phyloP scores from a whole-genome alignment of 2,888 invertebrate species.

The Macropis europaea region DNA sequence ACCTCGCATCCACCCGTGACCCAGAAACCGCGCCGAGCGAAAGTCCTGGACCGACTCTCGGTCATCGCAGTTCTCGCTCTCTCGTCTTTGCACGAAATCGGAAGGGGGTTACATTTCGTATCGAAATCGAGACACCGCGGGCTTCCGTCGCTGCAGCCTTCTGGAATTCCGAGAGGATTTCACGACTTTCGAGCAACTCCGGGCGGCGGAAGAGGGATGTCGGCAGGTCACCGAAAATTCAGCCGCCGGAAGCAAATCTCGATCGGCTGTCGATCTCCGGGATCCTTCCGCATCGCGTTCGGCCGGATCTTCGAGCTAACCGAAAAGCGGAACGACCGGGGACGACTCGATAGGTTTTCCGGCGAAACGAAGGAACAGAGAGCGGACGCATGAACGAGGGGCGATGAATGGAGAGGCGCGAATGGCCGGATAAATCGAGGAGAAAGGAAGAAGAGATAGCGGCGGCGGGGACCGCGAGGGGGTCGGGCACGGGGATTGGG shows the following conservation, averaged over 20 bases:
- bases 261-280: no score
- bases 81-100: background rate
- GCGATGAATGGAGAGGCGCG: no score
- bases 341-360: no score
- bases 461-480: background rate
- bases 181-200: background rate
- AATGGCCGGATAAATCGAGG: no score
- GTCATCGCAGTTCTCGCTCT: conserved; percentile 62
- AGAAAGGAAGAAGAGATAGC: background rate
- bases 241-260: no score
- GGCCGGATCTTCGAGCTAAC: no score
- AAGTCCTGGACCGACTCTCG: conserved; percentile 49
- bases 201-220: no score
- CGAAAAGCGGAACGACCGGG: no score
- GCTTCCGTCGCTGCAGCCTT: background rate
- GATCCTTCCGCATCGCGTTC: no score
- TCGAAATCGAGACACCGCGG: background rate
- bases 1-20: conserved; percentile 11
- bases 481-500: background rate
- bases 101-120: background rate
- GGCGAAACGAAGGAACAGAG: no score
- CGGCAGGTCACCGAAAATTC: no score
- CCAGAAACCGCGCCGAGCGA: conserved; percentile 17
- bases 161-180: background rate
- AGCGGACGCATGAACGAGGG: no score